Evolutionary conservation across 2,797 vertebrate genomes (phyloP).

Genomic region (Forpus xanthops): DNA sequence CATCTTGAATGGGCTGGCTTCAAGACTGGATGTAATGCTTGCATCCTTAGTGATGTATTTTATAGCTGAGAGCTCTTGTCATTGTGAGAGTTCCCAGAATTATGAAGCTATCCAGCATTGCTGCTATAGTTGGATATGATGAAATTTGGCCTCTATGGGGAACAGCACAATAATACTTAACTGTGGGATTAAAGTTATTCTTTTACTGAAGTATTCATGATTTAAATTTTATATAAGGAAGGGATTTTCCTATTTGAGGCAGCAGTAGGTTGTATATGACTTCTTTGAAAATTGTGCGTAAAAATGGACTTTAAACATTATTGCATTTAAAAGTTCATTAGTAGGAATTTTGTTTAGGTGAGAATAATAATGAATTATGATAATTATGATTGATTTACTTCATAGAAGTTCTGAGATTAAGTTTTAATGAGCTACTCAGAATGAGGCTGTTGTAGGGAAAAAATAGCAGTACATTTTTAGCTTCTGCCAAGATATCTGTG

Average conservation of each 20-base stretch:
- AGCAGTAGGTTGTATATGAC: not conserved
- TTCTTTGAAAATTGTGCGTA: not conserved
- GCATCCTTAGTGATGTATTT: not conserved
- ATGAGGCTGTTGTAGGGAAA: not conserved
- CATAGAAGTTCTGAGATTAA: not conserved
- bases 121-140: not conserved
- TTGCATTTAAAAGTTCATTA: not conserved
- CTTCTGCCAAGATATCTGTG: not conserved
- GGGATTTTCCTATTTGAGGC: not conserved
- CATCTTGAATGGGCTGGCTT: not conserved
- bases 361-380: not conserved
- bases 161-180: not conserved
- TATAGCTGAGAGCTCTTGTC: not conserved
- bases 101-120: not conserved
- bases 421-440: not conserved
- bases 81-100: not conserved
- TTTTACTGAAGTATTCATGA: not conserved
- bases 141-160: not conserved
- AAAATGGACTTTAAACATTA: not conserved
- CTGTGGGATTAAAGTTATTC: not conserved
- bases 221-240: not conserved
- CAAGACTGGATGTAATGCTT: fast-evolving
- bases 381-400: not conserved
- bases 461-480: not conserved
- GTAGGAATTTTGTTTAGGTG: not conserved